Evolutionary conservation across 1,140 invertebrate genomes (phyloP).

Genomic region (Orchestia grillus): DNA sequence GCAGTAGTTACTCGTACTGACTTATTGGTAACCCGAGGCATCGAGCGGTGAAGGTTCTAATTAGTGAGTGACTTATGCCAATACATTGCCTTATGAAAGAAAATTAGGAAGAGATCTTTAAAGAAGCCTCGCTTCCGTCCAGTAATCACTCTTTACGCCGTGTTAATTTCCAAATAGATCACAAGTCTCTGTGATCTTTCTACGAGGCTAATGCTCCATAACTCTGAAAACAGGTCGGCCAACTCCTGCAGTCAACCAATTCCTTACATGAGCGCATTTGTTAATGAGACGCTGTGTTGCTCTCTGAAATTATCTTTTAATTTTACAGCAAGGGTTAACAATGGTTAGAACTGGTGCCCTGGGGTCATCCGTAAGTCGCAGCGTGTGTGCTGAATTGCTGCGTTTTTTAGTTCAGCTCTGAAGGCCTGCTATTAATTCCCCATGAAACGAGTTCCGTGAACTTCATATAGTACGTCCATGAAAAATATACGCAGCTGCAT

Average conservation of each 20-base stretch:
- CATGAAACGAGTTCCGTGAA: background rate
- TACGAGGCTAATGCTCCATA: background rate
- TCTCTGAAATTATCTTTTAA: background rate
- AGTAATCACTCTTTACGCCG: conserved; percentile 51
- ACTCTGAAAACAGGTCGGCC: background rate
- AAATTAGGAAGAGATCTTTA: conserved; percentile 5
- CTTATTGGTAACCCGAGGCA: background rate
- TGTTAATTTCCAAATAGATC: conserved; percentile 39
- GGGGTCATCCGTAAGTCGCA: background rate
- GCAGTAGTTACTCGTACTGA: background rate
- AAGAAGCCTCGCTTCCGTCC: conserved; percentile 27
- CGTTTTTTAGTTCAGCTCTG: background rate
- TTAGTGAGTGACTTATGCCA: conserved; percentile 33
- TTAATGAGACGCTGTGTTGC: background rate
- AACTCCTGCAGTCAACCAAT: background rate
- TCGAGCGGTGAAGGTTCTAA: background rate
- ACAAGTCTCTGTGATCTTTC: conserved; percentile 32
- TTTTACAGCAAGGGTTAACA: background rate
- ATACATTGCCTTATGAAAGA: conserved; percentile 43
- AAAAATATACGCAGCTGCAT: too few species aligned
- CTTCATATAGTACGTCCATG: background rate
- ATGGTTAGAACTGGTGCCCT: background rate
- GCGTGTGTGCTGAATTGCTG: background rate
- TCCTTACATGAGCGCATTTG: background rate
- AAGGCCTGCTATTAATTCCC: background rate